Percentiles rank a stretch among this genome's conserved stretches.
Evolutionary conservation across 35 echinoderm and acorn worm genomes (phyloP).

Genomic region (Patiria miniata): DNA sequence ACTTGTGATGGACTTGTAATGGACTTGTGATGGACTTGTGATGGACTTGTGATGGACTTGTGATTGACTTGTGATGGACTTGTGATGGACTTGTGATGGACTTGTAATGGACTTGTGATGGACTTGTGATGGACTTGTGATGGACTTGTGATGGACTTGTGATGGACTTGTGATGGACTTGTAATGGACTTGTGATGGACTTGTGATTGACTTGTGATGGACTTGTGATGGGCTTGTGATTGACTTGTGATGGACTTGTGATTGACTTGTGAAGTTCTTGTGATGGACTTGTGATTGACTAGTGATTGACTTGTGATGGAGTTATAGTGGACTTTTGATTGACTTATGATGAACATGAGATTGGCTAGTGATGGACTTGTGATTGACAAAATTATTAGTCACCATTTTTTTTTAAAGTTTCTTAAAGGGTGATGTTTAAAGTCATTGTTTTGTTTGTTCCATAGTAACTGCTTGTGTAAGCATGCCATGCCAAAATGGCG

Average conservation of each 20-base stretch:
- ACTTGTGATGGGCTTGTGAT: background rate
- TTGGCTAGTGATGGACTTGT: background rate
- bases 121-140: slow-evolving; percentile 31
- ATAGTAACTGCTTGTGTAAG: slow-evolving; percentile 46
- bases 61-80: slow-evolving; percentile 37
- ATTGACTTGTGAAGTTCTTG: too few relatives aligned
- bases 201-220: background rate
- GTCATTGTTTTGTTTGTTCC: slow-evolving; percentile 15
- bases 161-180: background rate
- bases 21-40: background rate
- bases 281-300: background rate
- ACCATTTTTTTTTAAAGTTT: too few relatives aligned
- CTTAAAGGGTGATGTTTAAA: too few relatives aligned
- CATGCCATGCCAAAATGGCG: slow-evolving; percentile 72
- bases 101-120: background rate
- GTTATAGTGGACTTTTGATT: too few relatives aligned
- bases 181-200: slow-evolving; percentile 2
- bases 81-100: background rate
- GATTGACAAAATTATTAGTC: too few relatives aligned
- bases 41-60: background rate
- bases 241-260: background rate
- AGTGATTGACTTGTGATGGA: background rate
- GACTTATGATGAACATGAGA: too few relatives aligned
- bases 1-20: slow-evolving; percentile 45
- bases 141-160: background rate